Evolutionary conservation across 2,888 invertebrate species (phyloP), one percentile per base, ranked within the genome.

Genomic region (Ennomos quercinarius): DNA sequence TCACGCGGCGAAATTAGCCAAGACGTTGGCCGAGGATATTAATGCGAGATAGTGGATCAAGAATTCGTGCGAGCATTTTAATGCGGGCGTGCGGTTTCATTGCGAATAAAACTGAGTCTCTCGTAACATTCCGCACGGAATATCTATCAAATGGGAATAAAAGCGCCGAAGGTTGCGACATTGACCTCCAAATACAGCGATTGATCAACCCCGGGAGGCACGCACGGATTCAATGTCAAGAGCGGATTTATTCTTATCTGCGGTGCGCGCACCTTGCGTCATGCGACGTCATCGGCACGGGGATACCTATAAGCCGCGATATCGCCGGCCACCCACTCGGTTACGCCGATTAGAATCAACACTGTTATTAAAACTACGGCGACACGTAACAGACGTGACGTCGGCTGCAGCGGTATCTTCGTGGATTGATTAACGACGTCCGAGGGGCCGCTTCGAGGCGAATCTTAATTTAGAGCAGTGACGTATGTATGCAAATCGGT

Each of bases 161-260:
- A 72, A 73, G 65, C 57, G 64, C 43, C 58, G 73, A 77, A 78
- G 83, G 81, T 77, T 78, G 69, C 72, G 77, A 70, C 77, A 77
- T 77, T 82, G 80, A 77, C 72, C 77, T 76, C 73, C 59, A 64
- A 70, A 64, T 69, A 65, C 66, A 61, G 65, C 72, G 73, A 72
- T 74, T 73, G 75, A 80, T 79, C 70, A 74, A 72, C 70, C 75
- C 75, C 73, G 68, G 73, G 72, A 73, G 76, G 71, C 73, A 73
- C 74, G 72, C 71, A 66, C 64, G 51, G 73, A 72, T 66, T 73
- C 81, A 83, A 82, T 82, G 81, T 81, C 83, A 81, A 78, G 78
- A 74, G 72, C 74, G 73, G 61, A 73, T 76, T 74, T 78, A 80
- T 80, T 79, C 74, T 71, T 77, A 77, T 76, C 75, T 66, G 63